These are phyloP conservation scores for Chitala chitala DNA, from an alignment of 2,113 vertebrate species.

Conservation along the genomic window DNA sequence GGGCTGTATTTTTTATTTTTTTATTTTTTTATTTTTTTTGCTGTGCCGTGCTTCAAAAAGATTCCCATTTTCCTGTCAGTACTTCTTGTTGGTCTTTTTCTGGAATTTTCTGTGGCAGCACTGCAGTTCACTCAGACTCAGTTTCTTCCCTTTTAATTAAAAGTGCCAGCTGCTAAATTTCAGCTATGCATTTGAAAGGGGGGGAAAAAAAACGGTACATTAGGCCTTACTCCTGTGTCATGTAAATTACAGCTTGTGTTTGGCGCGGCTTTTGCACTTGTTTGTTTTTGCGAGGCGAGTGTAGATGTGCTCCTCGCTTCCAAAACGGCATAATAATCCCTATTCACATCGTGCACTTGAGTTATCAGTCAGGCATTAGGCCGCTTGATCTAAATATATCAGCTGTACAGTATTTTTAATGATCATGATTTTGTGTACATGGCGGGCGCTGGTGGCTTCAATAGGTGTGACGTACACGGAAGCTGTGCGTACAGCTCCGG, in stretches of 20 bases:
- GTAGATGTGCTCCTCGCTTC: background rate
- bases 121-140: background rate
- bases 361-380: background rate
- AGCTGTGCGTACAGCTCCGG: background rate
- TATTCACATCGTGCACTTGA: background rate
- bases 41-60: background rate
- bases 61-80: background rate
- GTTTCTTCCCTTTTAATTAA: conserved; percentile 2
- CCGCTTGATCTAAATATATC: conserved; percentile 3
- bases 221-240: background rate
- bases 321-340: background rate
- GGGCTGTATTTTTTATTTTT: no score
- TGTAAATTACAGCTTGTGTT: background rate
- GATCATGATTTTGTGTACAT: background rate
- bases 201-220: background rate
- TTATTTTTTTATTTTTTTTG: no score
- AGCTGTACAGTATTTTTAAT: background rate
- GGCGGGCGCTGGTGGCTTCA: background rate
- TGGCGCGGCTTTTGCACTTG: background rate
- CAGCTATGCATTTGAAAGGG: background rate
- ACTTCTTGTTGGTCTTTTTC: no score
- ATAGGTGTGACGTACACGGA: background rate
- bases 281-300: background rate
- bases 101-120: background rate
- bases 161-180: conserved; percentile 7